Base-by-base conservation (phyloP, 2,113 vertebrate species). In the Plectropomus leopardus region DNA sequence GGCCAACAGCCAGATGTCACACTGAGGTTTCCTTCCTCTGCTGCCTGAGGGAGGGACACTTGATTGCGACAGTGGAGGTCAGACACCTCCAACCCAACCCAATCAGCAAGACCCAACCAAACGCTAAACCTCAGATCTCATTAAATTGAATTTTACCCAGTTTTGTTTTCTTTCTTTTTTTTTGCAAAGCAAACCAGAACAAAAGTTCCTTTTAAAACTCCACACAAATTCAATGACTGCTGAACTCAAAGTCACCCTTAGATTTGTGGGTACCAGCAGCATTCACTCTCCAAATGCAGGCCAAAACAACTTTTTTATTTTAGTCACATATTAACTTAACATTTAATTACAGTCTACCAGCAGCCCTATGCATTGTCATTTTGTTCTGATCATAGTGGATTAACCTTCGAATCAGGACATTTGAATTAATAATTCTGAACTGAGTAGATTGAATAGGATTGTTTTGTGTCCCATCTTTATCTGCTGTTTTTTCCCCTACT, bases 11-110 rank as follows among this genome's bases (percentile, higher is more conserved):
- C 95, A 92, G 93, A 96, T 94, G 91, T 91, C 93, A 91, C 87
- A 93, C 88, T 82, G 85, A 88, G 57, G 88, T 94, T 97, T 97
- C 97, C 97, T 98, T 98, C 97, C 95, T 94, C 94, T 94, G 93
- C 90, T 89, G 91, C 84, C 86, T 66, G 73, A 92, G 86, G 92
- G 88, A 86, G 94, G 92, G 93, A 78, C 75, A 89, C 91, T 91
- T 89, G 89, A 95, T 91, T 75, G 86, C 93, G 85, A 91, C 93
- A 94, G 90, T 90, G 85, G 83, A 86, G 89, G 90, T 93, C 91
- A 91, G 71, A 90, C 82, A 89, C 76, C 80, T 77, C 65, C 77
- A 86, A 66, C 88, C 72, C 59, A 79, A 76, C 77, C 59, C 78
- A 87, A 82, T 82, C 87, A 88, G 45, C 71, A 79, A 85, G 80